Evolutionary conservation across 2,888 invertebrate species (phyloP), one percentile per base, ranked within the genome.

Genomic region (Tenthredo mesomela): DNA sequence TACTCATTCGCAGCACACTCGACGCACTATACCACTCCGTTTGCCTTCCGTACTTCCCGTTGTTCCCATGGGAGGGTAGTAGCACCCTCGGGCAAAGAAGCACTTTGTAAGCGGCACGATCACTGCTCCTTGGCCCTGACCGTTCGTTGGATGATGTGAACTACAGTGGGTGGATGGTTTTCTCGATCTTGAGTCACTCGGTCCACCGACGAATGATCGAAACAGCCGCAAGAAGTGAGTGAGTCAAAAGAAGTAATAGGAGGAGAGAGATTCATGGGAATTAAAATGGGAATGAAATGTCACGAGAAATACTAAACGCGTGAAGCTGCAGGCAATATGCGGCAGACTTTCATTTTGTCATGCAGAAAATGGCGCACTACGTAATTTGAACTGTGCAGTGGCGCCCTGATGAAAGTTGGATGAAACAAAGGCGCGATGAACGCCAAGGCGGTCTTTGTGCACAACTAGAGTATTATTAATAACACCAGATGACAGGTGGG

Each of bases 41-140:
- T 80, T 37, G 40, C 80, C 65, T 80, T 80, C 25, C 80, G 80
- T 37, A 25, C 33, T 43, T 82, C 70, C n/a, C 70, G 43, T 43
- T 47, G 47, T 47, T 82, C 67, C 70, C 82, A 47, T 47, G 82
- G 67, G 82, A n/a, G n/a, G 29, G 82, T 67, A n/a, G 47, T 67
- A 65, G 82, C 67, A 25, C 67, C 82, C 50, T 40, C 54, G 43
- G 82, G 82, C 82, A 82, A 82, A 67, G 67, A 82, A 82, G 82
- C 67, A 82, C 67, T 82, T 82, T 82, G 82, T 82, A 82, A 82
- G 82, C 82, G 29, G 70, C n/a, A 70, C 82, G 70, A 82, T 80
- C 58, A 7, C 80, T 61, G 61, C 21, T 80, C 80, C 21, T 77
- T 29, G n/a, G 58, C n/a, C 40, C 21, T 40, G 33, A 61, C 40